These are phyloP conservation scores for Clunio marinus DNA, from an alignment of 2,888 invertebrate genomes.

Conservation along the genomic window DNA sequence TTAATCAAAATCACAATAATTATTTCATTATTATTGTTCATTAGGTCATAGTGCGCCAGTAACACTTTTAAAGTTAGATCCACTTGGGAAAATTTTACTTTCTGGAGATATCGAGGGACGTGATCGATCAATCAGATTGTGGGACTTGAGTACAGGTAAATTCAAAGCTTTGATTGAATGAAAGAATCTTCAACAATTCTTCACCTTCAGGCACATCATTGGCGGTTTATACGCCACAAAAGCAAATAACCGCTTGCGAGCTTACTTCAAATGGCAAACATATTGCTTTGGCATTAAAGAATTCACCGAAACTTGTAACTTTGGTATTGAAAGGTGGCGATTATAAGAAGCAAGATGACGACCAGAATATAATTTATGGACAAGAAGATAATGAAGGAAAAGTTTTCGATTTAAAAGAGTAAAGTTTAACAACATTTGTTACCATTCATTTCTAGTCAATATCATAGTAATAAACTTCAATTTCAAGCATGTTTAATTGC, in stretches of 20 bases:
- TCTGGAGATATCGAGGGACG: constrained; percentile 68
- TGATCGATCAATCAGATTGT: constrained; percentile 72
- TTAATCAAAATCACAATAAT: background rate
- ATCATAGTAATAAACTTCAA: no score
- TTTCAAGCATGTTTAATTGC: no score
- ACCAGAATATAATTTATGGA: constrained; percentile 52
- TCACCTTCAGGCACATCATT: constrained; percentile 64
- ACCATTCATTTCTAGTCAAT: background rate
- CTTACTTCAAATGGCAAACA: constrained; percentile 68
- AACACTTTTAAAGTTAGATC: constrained; percentile 67
- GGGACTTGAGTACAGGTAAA: constrained; percentile 74
- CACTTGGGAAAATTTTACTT: constrained; percentile 66
- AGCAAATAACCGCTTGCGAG: constrained; percentile 70
- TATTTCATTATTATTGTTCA: constrained; percentile 66
- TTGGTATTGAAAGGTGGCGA: constrained; percentile 54
- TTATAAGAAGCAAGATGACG: constrained; percentile 44
- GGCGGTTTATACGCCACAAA: constrained; percentile 73
- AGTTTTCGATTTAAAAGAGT: constrained; percentile 56
- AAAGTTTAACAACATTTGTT: background rate
- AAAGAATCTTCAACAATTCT: constrained; percentile 14
- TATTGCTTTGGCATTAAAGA: constrained; percentile 66
- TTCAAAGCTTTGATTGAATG: constrained; percentile 30
- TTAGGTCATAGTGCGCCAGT: constrained; percentile 77
- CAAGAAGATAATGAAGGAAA: constrained; percentile 57
- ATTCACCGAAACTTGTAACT: constrained; percentile 61